These are phyloP conservation scores for Bubo bubo DNA, from an alignment of 2,113 vertebrate genomes.

Conservation along the genomic window DNA sequence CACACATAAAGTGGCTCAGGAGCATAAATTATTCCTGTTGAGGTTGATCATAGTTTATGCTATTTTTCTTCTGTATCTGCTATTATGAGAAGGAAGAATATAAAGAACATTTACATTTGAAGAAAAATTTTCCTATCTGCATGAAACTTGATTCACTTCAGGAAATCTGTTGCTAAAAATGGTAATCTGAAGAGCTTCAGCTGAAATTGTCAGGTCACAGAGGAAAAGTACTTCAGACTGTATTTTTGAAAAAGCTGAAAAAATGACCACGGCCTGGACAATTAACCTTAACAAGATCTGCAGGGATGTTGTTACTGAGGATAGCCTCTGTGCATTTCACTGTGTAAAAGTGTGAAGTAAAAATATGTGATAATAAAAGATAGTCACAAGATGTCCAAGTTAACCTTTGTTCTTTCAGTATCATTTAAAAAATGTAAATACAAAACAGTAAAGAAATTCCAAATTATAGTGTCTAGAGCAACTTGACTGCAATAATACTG, in stretches of 20 bases:
- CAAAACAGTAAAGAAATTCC: neutral
- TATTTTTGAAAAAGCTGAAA: neutral
- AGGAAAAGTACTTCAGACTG: neutral
- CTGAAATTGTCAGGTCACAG: neutral
- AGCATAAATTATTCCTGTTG: conserved; percentile 51
- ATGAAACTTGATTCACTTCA: neutral
- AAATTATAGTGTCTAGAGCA: neutral
- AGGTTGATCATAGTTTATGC: conserved; percentile 55
- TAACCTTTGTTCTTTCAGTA: neutral
- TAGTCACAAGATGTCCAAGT: neutral
- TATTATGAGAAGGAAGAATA: neutral
- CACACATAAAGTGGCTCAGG: conserved; percentile 10
- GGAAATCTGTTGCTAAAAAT: neutral
- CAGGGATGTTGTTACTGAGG: neutral
- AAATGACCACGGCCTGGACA: neutral
- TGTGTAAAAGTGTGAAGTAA: neutral
- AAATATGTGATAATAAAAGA: neutral
- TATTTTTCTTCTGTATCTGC: conserved; percentile 41
- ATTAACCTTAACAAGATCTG: neutral
- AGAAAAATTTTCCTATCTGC: neutral
- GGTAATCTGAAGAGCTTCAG: neutral
- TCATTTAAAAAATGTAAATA: neutral
- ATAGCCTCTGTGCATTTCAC: neutral
- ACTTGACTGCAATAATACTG: neutral
- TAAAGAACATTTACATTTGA: conserved; percentile 28